A percentile compares a stretch with the other conserved stretches of the same genome.
Conservation (phyloP, 2,797 vertebrate species). For the Rachycentron canadum region DNA sequence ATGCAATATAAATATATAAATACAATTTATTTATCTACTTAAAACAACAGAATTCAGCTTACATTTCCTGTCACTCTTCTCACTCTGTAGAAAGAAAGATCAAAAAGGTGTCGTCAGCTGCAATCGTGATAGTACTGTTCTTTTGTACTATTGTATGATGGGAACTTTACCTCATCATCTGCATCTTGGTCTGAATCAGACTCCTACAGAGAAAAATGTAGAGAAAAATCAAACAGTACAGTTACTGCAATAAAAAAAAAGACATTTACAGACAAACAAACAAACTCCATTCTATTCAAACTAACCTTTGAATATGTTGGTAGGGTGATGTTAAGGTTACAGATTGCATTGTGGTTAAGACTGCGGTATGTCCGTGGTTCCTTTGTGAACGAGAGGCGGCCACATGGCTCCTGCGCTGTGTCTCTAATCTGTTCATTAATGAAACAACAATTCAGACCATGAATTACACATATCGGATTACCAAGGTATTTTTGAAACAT, state of each 20-base stretch:
- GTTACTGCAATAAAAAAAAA: constrained; percentile 8
- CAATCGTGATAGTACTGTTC: not conserved
- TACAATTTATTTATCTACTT: not conserved
- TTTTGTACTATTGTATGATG: not conserved
- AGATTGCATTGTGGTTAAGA: constrained; percentile 96
- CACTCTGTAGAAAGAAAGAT: constrained; percentile 88
- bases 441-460: constrained; percentile 11
- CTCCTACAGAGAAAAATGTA: constrained; percentile 86
- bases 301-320: constrained; percentile 95
- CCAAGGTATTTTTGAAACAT: not conserved
- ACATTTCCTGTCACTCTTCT: constrained; percentile 97
- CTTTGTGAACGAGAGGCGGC: constrained; percentile 97
- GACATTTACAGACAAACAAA: not conserved
- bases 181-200: constrained; percentile 98
- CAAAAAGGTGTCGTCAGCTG: constrained; percentile 39
- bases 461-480: constrained; percentile 19
- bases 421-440: constrained; percentile 90
- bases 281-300: constrained; percentile 6
- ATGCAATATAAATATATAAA: no score
- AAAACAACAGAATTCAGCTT: constrained; percentile 80
- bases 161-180: constrained; percentile 94
- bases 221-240: constrained; percentile 2
- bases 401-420: constrained; percentile 96
- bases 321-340: constrained; percentile 98
- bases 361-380: constrained; percentile 95